Base-by-base conservation (phyloP, 2,113 vertebrate genomes). In the Brachyistius frenatus region DNA sequence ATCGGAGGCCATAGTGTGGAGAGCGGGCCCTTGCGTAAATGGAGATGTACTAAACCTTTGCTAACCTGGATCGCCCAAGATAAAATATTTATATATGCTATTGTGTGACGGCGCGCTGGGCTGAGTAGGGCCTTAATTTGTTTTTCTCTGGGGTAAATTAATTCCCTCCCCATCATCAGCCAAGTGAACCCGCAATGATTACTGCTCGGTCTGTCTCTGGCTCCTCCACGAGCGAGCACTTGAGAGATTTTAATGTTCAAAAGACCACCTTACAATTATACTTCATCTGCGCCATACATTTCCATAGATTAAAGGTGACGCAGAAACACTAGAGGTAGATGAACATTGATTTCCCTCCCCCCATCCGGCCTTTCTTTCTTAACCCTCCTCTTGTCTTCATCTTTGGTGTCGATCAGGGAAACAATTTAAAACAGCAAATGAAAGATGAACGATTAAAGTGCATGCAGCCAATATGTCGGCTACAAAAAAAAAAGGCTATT, bases 61-160 rank as follows among this genome's bases (percentile, higher is more conserved):
- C 89, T 93, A 94, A 94, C 94, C 94, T 94, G 93, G 76, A 91
- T 93, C 76, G 63, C 82, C 84, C 89, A 88, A 93, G 92, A 95
- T 95, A 90, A 95, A 95, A 95, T 94, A 95, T 95, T 95, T 94
- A 95, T 94, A 94, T 94, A 95, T 93, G 95, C 92, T 92, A 90
- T 94, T 94, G 94, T 95, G 88, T 92, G 91, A 92, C 83, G 32
- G 91, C 73, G 87, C 78, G 44, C 84, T 44, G 39, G 55, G 56
- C 84, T 80, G 80, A 92, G 87, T 33, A 88, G 90, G 73, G 70
- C 80, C 86, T 92, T 95, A 93, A 94, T 95, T 94, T 95, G 93
- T 95, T 95, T 94, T 93, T 63, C 94, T 93, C 91, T 90, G 63
- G 72, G 86, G 81, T 91, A 92, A 95, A 95, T 94, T 90, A 94